A percentile compares a stretch with the other conserved stretches of the same genome.
Conservation (phyloP, 2,113 vertebrate species). For the Isurus oxyrinchus region DNA sequence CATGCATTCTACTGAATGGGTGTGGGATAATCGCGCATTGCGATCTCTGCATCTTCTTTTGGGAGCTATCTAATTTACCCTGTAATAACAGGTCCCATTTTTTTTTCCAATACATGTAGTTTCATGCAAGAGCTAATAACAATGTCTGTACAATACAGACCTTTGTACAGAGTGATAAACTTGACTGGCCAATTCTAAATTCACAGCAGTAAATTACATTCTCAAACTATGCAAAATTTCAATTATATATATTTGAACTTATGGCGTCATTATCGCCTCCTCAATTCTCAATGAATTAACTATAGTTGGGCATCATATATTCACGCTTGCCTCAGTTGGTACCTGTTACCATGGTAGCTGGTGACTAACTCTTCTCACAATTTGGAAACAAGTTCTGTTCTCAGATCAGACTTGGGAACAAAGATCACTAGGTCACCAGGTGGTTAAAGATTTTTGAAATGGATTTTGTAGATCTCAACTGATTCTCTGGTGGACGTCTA, state of each 20-base stretch:
- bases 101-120: background rate
- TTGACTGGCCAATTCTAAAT: background rate
- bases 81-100: background rate
- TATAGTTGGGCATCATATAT: background rate
- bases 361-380: background rate
- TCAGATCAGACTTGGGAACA: background rate
- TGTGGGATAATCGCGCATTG: no score
- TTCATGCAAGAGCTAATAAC: background rate
- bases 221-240: background rate
- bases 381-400: background rate
- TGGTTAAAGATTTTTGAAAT: background rate
- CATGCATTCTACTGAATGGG: background rate
- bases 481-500: background rate
- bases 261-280: background rate
- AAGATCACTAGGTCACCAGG: background rate
- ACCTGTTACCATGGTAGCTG: background rate
- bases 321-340: background rate
- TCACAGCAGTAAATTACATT: background rate
- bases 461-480: background rate
- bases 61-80: background rate
- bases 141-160: background rate
- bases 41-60: background rate
- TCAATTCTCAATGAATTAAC: background rate
- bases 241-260: background rate
- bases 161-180: background rate